Evolutionary conservation across 92 coral and sea anemone species (phyloP).

Genomic region (Plumapathes pennacea): DNA sequence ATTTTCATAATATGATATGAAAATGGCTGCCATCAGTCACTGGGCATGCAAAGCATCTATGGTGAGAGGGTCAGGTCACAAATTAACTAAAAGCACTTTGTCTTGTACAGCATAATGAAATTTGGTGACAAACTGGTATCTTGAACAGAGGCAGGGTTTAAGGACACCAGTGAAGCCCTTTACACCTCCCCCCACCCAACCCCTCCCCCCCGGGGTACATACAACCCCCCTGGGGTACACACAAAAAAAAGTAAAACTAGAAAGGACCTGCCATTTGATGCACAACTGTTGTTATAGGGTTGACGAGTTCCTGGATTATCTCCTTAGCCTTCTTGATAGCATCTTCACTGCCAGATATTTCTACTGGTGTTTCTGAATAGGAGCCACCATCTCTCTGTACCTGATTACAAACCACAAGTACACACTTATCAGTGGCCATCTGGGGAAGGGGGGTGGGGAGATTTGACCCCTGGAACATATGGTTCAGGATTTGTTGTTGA

Average conservation of each 20-base stretch:
- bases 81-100: too few species aligned
- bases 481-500: too few species aligned
- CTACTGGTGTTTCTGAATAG: slow-evolving; percentile 75
- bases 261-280: slow-evolving; percentile 37
- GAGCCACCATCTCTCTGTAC: slow-evolving; percentile 79
- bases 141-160: too few species aligned
- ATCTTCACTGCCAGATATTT: slow-evolving; percentile 71
- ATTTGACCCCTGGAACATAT: too few species aligned
- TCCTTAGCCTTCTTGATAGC: slow-evolving; percentile 71
- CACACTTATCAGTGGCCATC: too few species aligned
- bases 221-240: too few species aligned
- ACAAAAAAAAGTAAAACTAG: not conserved
- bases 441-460: too few species aligned
- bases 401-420: slow-evolving; percentile 18
- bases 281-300: slow-evolving; percentile 46
- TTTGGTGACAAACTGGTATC: not conserved
- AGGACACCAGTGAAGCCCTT: too few species aligned
- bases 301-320: slow-evolving; percentile 68
- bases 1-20: not conserved
- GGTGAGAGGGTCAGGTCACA: too few species aligned
- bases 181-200: too few species aligned
- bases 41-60: not conserved
- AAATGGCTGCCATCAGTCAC: too few species aligned
- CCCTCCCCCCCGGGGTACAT: too few species aligned
- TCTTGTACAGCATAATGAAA: not conserved